These are phyloP conservation scores for Coptotermes formosanus DNA, from an alignment of 1,140 invertebrate genomes.

Conservation along the genomic window DNA sequence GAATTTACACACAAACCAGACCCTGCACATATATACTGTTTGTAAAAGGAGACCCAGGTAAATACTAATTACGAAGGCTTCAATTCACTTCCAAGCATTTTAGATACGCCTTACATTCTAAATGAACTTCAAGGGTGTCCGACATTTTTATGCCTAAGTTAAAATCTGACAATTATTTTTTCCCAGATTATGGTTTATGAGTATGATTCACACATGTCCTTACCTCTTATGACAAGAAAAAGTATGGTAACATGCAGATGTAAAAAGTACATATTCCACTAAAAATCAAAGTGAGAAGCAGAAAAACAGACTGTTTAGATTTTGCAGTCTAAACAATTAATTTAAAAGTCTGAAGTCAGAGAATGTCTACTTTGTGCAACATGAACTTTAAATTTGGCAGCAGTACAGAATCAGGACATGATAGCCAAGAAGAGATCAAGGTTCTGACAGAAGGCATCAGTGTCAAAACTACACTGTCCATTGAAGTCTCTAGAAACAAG, in stretches of 20 bases:
- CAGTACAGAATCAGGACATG: background rate
- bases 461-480: background rate
- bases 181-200: background rate
- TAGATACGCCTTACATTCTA: background rate
- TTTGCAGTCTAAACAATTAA: background rate
- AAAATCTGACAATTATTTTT: background rate
- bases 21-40: background rate
- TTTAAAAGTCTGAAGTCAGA: background rate
- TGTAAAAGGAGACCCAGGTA: background rate
- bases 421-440: background rate
- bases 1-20: background rate
- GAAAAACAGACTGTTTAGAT: background rate
- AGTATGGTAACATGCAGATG: background rate
- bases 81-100: background rate
- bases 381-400: background rate
- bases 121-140: background rate
- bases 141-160: background rate
- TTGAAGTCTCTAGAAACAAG: background rate
- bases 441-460: background rate
- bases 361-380: background rate
- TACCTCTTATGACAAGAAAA: background rate
- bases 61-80: background rate
- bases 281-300: background rate
- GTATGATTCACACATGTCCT: too few species aligned
- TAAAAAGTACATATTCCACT: background rate